These are phyloP conservation scores for Rhynchonema sp. DNA, from an alignment of 2,888 invertebrate genomes.

Conservation along the genomic window DNA sequence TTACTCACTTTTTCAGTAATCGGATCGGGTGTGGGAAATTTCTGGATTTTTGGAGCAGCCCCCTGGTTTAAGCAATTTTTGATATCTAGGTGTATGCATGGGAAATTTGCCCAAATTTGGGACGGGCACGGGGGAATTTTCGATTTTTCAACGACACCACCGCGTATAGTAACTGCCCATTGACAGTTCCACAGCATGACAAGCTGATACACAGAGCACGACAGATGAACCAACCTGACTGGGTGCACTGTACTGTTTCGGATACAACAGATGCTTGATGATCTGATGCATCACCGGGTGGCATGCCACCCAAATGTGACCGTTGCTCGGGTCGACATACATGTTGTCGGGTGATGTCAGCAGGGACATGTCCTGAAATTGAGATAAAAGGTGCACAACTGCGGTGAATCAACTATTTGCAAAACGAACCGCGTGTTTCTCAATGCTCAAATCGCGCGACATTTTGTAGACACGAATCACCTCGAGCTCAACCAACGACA, in stretches of 20 bases:
- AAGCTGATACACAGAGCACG: too few relatives aligned
- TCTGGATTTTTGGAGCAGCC: too few relatives aligned
- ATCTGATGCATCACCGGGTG: conserved; percentile 13
- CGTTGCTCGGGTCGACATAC: conserved; percentile 7
- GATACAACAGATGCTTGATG: not conserved
- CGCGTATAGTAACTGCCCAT: too few relatives aligned
- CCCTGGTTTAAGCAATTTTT: too few relatives aligned
- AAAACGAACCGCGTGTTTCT: conserved; percentile 6
- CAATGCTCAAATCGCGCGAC: conserved; percentile 12
- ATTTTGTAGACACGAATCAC: conserved; percentile 15
- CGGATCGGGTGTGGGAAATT: too few relatives aligned
- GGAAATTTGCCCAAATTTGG: too few relatives aligned
- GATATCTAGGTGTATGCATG: too few relatives aligned
- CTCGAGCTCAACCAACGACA: conserved; percentile 12
- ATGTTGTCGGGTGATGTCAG: conserved; percentile 14
- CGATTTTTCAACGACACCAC: too few relatives aligned
- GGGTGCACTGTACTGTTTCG: conserved; percentile 1
- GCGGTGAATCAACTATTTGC: not conserved
- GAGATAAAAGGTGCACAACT: not conserved
- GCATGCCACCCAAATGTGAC: conserved; percentile 12
- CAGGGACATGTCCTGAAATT: conserved; percentile 14
- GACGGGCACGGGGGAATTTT: too few relatives aligned
- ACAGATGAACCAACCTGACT: conserved; percentile 6
- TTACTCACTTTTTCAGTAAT: too few relatives aligned
- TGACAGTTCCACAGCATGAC: too few relatives aligned